Conservation (phyloP, 2,888 invertebrate species). For the Aleiodes testaceus region DNA sequence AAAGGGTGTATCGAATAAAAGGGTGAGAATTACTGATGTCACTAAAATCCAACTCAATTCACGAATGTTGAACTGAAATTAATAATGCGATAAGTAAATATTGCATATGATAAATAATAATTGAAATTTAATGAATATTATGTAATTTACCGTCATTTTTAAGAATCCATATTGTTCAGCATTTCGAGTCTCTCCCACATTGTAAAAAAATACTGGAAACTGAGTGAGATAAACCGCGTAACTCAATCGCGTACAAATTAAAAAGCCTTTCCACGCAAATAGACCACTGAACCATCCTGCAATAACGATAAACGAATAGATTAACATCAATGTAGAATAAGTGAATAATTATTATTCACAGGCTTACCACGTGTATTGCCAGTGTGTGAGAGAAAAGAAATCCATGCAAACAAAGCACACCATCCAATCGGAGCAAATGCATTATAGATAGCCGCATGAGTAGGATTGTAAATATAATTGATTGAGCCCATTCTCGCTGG, state of each 20-base stretch:
- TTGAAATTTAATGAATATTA: too few relatives aligned
- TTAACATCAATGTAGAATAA: neutral
- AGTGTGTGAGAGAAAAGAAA: constrained; percentile 78
- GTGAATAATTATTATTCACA: constrained; percentile 37
- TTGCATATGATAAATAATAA: neutral
- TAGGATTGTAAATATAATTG: constrained; percentile 77
- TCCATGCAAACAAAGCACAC: constrained; percentile 81
- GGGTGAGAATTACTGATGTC: constrained; percentile 76
- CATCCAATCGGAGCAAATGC: constrained; percentile 82
- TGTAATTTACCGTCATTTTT: constrained; percentile 74
- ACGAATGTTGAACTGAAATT: constrained; percentile 77
- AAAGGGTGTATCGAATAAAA: constrained; percentile 81
- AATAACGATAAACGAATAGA: constrained; percentile 52
- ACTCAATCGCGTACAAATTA: constrained; percentile 80
- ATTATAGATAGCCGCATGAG: constrained; percentile 80
- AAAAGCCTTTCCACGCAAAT: constrained; percentile 78
- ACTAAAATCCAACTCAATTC: constrained; percentile 77
- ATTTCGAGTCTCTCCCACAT: constrained; percentile 78
- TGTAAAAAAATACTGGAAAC: constrained; percentile 82
- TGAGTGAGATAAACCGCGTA: constrained; percentile 82
- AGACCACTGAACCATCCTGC: constrained; percentile 75
- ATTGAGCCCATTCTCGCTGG: constrained; percentile 80
- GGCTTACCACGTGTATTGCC: constrained; percentile 73
- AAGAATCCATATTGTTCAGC: constrained; percentile 77
- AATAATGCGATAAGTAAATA: constrained; percentile 41